A percentile compares a stretch with the other conserved stretches of the same genome.
phyloP scores from a whole-genome alignment of 1,140 invertebrate genomes.

The Bacillus rossius region DNA sequence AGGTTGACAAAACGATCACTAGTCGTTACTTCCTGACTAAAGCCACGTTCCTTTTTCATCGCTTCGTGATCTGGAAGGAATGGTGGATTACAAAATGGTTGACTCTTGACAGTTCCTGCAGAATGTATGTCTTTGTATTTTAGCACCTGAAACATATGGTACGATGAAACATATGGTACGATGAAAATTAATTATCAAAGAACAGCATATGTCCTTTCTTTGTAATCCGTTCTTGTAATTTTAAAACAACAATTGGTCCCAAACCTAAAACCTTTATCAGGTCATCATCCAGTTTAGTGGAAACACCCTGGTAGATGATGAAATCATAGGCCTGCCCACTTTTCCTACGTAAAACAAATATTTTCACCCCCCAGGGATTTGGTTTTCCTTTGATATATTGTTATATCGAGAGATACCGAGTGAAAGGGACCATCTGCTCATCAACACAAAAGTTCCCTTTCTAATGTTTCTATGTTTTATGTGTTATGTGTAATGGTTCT shows the following conservation, averaged over 20 bases:
- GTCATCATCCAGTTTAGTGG: not conserved
- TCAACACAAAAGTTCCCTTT: conserved; percentile 21
- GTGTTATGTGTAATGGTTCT: no score
- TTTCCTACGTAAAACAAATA: conserved; percentile 15
- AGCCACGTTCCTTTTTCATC: conserved; percentile 29
- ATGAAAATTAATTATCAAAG: conserved; percentile 33
- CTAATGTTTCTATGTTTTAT: no score
- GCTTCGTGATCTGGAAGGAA: conserved; percentile 35
- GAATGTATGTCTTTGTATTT: conserved; percentile 36
- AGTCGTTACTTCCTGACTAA: conserved; percentile 12
- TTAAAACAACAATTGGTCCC: conserved; percentile 21
- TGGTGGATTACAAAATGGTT: conserved; percentile 35
- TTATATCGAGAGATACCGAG: conserved; percentile 8
- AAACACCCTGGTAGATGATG: conserved; percentile 14
- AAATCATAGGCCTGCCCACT: conserved; percentile 8
- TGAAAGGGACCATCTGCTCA: conserved; percentile 28
- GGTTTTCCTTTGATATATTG: conserved; percentile 16
- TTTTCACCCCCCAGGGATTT: conserved; percentile 15
- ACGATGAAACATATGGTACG: no score
- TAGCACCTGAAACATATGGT: conserved; percentile 35
- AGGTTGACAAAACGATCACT: conserved; percentile 25
- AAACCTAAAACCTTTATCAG: conserved; percentile 19
- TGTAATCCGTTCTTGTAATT: conserved; percentile 23
- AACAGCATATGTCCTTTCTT: conserved; percentile 15
- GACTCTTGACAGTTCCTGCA: conserved; percentile 32